Evolutionary conservation across 2,113 vertebrate species (phyloP), one percentile per base, ranked within the genome.

Genomic region (Serranochromis macrocephalus): DNA sequence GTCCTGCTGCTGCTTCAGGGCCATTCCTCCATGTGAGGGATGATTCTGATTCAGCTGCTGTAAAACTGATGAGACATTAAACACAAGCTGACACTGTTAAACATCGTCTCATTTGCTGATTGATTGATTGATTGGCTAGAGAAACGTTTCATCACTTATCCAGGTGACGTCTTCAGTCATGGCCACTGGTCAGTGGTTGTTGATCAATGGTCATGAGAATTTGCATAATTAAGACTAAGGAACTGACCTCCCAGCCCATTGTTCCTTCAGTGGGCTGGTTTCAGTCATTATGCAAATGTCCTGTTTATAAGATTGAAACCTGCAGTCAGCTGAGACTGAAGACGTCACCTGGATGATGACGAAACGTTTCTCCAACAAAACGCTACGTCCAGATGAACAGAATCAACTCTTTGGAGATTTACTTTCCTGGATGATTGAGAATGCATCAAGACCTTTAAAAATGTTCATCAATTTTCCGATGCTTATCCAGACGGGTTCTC

Each of bases 341-440:
- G 53, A 13, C 0, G 11, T 55, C 53, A 55, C n/a, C 5, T 54
- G 40, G 19, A 53, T 6, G 51, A 21, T 55, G 53, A 55, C 0
- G 6, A 55, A 55, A 13, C 6, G 11, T 55, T 55, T 54, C 53
- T 57, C 24, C 54, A 0, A 57, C 24, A 26, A 26, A 55, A 26
- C 7, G 0, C 21, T 26, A 2, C 4, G 7, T 57, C 54, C 7
- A 26, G 0, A 57, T 8, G 7, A 57, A 14, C 12, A 26, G 3
- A 57, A 29, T 16, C 4, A 57, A 29, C 12, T 2, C 0, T 26
- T 58, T 5, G 2, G 13, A 1, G 26, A 58, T 58, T 58, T 29
- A 58, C 13, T 58, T 58, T 58, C 26, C 55, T 9, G 26, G 26
- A 58, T 58, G 55, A 58, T 1, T 58, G 55, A 31, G 55, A 11